Conservation (phyloP, 2,797 vertebrate genomes). For the Telmatherina bonti region DNA sequence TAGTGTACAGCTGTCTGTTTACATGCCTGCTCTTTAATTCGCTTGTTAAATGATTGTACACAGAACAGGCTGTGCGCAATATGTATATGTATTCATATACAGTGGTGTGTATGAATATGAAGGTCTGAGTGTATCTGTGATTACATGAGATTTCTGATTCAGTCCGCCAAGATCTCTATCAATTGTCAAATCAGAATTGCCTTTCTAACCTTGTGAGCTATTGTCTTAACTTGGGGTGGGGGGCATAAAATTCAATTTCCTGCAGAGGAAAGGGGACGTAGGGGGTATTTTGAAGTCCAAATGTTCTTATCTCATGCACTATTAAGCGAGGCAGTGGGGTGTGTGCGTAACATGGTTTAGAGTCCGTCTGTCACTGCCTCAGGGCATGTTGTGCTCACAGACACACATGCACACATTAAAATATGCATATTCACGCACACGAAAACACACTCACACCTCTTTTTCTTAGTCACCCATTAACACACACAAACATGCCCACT, state of each 20-base stretch:
- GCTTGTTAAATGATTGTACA: slow-evolving; percentile 12
- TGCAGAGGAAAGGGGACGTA: slow-evolving; percentile 59
- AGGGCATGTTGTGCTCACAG: slow-evolving; percentile 59
- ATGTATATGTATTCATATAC: neutral
- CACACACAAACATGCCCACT: slow-evolving; percentile 56
- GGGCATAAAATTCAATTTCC: slow-evolving; percentile 80
- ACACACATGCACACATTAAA: slow-evolving; percentile 22
- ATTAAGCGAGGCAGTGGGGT: slow-evolving; percentile 83
- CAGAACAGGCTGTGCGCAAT: slow-evolving; percentile 14
- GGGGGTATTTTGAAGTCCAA: slow-evolving; percentile 78
- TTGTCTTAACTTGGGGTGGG: slow-evolving; percentile 63
- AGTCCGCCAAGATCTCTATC: slow-evolving; percentile 34
- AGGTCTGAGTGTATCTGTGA: slow-evolving; percentile 20
- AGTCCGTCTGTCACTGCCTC: slow-evolving; percentile 79
- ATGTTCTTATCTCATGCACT: slow-evolving; percentile 86
- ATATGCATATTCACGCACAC: slow-evolving; percentile 27
- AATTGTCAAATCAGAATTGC: slow-evolving; percentile 49
- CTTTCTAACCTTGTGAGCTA: slow-evolving; percentile 52
- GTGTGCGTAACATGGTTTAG: slow-evolving; percentile 78
- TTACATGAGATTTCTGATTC: slow-evolving; percentile 33
- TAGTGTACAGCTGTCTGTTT: slow-evolving; percentile 39
- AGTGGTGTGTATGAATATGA: slow-evolving; percentile 1
- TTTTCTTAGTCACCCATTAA: slow-evolving; percentile 62
- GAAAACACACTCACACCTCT: slow-evolving; percentile 49
- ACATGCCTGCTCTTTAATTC: slow-evolving; percentile 26